A percentile compares a stretch with the other conserved stretches of the same genome.
These are phyloP conservation scores for Sebastes hubbsi DNA, from an alignment of 2,797 vertebrate genomes.

Conservation along the genomic window DNA sequence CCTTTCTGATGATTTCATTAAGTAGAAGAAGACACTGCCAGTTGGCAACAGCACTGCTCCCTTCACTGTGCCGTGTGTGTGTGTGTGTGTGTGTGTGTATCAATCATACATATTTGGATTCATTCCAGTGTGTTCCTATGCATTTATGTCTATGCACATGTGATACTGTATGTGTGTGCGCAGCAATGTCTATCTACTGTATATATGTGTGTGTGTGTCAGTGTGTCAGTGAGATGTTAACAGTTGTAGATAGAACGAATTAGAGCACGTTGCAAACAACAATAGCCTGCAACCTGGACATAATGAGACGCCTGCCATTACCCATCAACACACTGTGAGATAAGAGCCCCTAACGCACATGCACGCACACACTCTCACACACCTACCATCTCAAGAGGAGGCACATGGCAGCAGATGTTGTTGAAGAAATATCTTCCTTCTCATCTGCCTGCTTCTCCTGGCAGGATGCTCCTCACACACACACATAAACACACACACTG, in stretches of 20 bases:
- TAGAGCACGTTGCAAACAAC: slow-evolving; percentile 80
- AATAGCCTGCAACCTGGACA: slow-evolving; percentile 79
- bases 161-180: slow-evolving; percentile 1
- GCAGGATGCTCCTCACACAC: slow-evolving; percentile 44
- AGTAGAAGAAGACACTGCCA: slow-evolving; percentile 86
- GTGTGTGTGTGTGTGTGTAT: slow-evolving; percentile 25
- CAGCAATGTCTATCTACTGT: neutral
- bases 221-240: slow-evolving; percentile 66
- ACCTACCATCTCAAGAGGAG: slow-evolving; percentile 71
- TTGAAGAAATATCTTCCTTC: slow-evolving; percentile 73
- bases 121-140: slow-evolving; percentile 43
- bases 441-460: slow-evolving; percentile 69
- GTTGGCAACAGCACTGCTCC: slow-evolving; percentile 80
- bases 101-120: slow-evolving; percentile 56
- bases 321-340: slow-evolving; percentile 76
- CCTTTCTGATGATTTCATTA: slow-evolving; percentile 95
- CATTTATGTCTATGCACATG: slow-evolving; percentile 38
- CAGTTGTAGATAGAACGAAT: slow-evolving; percentile 82
- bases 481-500: slow-evolving; percentile 29
- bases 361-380: slow-evolving; percentile 21
- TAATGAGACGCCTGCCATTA: slow-evolving; percentile 83
- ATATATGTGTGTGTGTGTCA: neutral
- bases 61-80: slow-evolving; percentile 61
- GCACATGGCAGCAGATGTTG: slow-evolving; percentile 76
- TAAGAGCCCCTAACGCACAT: slow-evolving; percentile 60